Evolutionary conservation across 1,140 invertebrate genomes (phyloP).

Genomic region (Cyphomyrmex costatus): DNA sequence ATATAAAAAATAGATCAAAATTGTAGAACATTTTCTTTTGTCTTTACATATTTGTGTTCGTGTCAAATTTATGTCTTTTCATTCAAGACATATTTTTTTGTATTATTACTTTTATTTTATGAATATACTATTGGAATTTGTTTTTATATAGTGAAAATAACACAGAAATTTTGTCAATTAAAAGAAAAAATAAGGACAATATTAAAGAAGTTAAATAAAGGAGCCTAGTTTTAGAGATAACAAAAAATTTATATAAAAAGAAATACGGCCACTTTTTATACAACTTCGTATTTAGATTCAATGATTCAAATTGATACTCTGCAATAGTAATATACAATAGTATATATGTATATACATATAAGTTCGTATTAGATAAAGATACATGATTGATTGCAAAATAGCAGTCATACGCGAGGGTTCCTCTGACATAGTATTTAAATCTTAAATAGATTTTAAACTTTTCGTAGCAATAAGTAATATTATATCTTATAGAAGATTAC

Average conservation of each 20-base stretch:
- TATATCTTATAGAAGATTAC: not conserved
- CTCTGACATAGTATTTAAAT: conserved; percentile 30
- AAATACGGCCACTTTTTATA: conserved; percentile 3
- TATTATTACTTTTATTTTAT: conserved; percentile 20
- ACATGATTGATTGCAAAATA: not conserved
- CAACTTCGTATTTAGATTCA: not conserved
- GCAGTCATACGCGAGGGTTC: conserved; percentile 22
- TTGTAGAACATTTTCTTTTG: not conserved
- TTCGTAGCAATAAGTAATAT: conserved; percentile 20
- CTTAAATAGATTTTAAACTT: conserved; percentile 17
- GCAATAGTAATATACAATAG: not conserved
- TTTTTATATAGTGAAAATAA: not conserved
- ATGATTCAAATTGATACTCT: not conserved
- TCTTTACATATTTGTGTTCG: not conserved
- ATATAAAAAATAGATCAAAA: conserved; percentile 10
- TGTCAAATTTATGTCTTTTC: not conserved
- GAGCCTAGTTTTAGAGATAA: not conserved
- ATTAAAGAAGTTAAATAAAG: not conserved
- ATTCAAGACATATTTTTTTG: not conserved
- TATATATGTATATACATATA: no score
- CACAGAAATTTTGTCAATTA: not conserved
- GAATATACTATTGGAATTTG: not conserved
- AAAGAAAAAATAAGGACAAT: no score
- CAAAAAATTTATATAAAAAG: not conserved
- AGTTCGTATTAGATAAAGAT: not conserved